Evolutionary conservation across 2,113 vertebrate genomes (phyloP).

Genomic region (Opisthocomus hoazin): DNA sequence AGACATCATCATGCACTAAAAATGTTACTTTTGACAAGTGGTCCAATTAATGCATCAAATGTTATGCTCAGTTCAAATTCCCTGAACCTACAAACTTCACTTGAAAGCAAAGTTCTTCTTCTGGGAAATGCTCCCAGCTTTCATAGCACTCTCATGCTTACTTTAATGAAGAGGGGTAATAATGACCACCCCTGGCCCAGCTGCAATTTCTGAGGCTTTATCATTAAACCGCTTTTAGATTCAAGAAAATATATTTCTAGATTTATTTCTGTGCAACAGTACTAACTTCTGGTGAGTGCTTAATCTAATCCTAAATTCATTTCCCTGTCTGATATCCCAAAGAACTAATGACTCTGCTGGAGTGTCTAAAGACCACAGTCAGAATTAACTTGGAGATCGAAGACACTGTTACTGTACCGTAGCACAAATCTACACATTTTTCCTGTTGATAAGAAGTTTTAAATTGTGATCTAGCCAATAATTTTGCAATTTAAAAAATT

Average conservation of each 20-base stretch:
- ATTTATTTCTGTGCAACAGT: not conserved
- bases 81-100: not conserved
- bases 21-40: conserved; percentile 27
- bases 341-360: not conserved
- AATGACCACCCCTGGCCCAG: not conserved
- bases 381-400: not conserved
- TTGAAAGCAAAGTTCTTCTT: conserved; percentile 12
- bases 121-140: conserved; percentile 5
- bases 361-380: not conserved
- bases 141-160: not conserved
- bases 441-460: not conserved
- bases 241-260: not conserved
- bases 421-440: not conserved
- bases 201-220: not conserved
- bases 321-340: not conserved
- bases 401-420: not conserved
- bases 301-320: not conserved
- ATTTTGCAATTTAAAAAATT: not conserved
- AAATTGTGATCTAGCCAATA: not conserved
- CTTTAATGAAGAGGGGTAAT: not conserved
- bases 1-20: conserved; percentile 3
- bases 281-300: not conserved
- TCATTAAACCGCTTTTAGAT: not conserved
- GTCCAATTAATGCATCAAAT: conserved; percentile 17
- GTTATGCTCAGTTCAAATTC: conserved; percentile 6